Base-by-base conservation (phyloP, 1,140 invertebrate genomes). In the Heliconius nattereri region DNA sequence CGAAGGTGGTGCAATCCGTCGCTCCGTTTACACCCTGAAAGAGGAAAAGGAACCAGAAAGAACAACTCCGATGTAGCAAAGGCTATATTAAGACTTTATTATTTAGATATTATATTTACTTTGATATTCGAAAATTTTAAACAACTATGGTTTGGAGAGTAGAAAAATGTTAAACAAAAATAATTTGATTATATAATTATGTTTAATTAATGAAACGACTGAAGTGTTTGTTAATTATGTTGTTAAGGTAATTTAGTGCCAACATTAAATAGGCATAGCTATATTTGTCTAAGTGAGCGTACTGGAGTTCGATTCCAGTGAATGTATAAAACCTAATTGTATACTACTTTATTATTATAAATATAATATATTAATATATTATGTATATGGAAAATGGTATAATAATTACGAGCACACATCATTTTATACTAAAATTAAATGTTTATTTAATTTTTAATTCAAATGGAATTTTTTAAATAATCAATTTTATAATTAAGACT, bases 1-100 rank as follows among this genome's bases (percentile, higher is more conserved):
- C 74, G 90, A 92, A 54, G 88, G 91, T 26, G 87, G 88, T 40
- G 91, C 91, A 2, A 85, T 94, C 40, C 86, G 91, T 45, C 86
- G 93, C 52, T 86, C 88, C 71, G 89, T 92, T 74, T 92, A 91
- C 73, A 93, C 88, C 23, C 73, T 92, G 1, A 91, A 87, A 81
- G 91, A 92, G 80, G 88, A 93, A 45, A 91, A 90, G 49, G 90
- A 92, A 85, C 89, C 88, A 54, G 89, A 93, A 75, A 86, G 89
- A 80, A 78, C 85, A 71, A 90, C 86, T n/a, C 85, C 85, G 74
- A 89, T 89, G 89, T 92, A 92, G 85, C 54, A 71, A 40, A 73
- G 29, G 49, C 20, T 72, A 29, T n/a, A 23, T 60, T 40, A 78
- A 73, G 52, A 37, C 29, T 73, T 73, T 23, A 11, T 73, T 57